Evolutionary conservation across 2,113 vertebrate species (phyloP).

Genomic region (Pristiophorus japonicus): DNA sequence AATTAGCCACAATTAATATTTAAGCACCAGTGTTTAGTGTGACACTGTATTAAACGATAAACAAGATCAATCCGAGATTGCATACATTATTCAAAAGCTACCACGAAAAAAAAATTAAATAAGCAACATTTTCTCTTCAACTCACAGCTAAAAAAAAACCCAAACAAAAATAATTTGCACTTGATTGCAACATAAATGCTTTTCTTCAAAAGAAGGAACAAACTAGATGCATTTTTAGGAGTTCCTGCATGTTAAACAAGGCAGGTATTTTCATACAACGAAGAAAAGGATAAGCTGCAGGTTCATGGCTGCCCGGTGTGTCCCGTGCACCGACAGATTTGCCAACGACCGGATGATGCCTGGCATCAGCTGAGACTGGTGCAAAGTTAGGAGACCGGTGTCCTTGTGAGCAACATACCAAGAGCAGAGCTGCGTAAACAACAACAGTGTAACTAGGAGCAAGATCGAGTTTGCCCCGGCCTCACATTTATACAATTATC

Average conservation of each 20-base stretch:
- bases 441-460: constrained; percentile 3
- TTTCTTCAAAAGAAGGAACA: background rate
- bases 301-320: background rate
- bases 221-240: background rate
- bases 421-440: constrained; percentile 9
- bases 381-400: background rate
- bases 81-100: background rate
- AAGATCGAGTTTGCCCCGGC: background rate
- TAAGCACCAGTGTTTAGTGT: background rate
- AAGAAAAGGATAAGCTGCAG: background rate
- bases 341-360: background rate
- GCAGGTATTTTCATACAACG: background rate
- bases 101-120: background rate
- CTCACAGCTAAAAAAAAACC: background rate
- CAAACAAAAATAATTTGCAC: background rate
- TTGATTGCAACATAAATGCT: background rate
- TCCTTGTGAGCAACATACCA: background rate
- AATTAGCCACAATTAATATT: background rate
- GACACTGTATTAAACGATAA: background rate
- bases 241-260: background rate
- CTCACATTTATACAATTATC: background rate
- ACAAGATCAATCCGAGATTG: background rate
- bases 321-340: background rate
- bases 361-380: constrained; percentile 6
- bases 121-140: background rate